Percentiles rank a stretch among this genome's conserved stretches.
These are phyloP conservation scores for Parotia lawesii DNA, from an alignment of 2,113 vertebrate genomes.

Conservation along the genomic window DNA sequence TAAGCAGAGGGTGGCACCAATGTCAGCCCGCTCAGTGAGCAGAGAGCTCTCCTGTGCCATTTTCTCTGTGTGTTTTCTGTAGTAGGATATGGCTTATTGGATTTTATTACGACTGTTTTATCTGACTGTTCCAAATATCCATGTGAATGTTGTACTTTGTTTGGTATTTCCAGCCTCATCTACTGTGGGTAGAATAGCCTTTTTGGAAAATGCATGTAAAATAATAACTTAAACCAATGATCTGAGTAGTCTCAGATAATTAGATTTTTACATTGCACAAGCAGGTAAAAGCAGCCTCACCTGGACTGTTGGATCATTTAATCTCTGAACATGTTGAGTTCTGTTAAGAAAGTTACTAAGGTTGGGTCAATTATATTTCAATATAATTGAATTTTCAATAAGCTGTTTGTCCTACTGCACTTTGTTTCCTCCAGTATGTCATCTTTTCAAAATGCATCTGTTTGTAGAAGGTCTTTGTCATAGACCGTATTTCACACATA, in stretches of 20 bases:
- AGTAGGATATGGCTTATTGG: neutral
- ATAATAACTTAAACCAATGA: neutral
- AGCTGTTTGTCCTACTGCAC: neutral
- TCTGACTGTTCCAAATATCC: neutral
- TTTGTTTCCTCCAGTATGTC: neutral
- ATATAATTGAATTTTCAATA: no score
- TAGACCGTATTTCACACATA: neutral
- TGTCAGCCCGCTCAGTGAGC: neutral
- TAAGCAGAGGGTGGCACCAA: neutral
- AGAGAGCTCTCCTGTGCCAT: neutral
- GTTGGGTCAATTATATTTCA: neutral
- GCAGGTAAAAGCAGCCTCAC: neutral
- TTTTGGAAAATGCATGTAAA: neutral
- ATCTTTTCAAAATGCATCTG: neutral
- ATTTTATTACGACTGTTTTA: neutral
- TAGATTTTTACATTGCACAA: neutral
- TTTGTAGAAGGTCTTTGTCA: neutral
- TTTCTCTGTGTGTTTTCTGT: neutral
- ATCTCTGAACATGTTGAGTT: neutral
- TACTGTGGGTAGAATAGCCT: neutral
- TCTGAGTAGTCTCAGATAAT: neutral
- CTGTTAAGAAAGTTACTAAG: neutral
- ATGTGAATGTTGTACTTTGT: neutral
- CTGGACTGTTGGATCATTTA: neutral
- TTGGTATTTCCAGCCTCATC: neutral